These are phyloP conservation scores for Zaprionus gabonicus DNA, from an alignment of 1,140 invertebrate species.

Conservation along the genomic window DNA sequence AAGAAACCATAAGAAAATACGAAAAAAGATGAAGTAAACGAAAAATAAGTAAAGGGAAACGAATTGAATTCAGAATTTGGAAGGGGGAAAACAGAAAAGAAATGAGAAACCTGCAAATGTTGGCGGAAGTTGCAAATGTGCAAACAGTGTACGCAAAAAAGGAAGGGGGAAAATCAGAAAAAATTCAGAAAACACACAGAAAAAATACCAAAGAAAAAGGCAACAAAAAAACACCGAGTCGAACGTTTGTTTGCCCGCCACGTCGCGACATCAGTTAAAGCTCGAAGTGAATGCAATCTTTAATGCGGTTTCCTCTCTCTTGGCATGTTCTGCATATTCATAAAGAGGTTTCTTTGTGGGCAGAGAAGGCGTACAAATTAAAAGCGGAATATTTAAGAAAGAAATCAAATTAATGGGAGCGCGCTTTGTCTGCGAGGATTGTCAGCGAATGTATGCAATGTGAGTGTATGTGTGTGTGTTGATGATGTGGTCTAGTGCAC, in stretches of 20 bases:
- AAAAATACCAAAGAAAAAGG: slow-evolving; percentile 9
- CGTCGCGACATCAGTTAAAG: slow-evolving; percentile 56
- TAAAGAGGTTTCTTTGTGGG: slow-evolving; percentile 17
- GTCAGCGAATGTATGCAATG: slow-evolving; percentile 24
- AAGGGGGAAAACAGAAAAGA: not conserved
- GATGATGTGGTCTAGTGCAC: slow-evolving; percentile 66
- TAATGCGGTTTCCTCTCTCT: slow-evolving; percentile 2
- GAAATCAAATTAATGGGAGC: slow-evolving; percentile 56
- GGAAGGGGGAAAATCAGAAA: not conserved
- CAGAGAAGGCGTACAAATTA: slow-evolving; percentile 14
- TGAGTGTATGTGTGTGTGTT: slow-evolving; percentile 35
- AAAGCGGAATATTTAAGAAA: slow-evolving; percentile 34
- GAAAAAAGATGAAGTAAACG: slow-evolving; percentile 1
- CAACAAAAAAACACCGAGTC: slow-evolving; percentile 4
- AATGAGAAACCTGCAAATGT: slow-evolving; percentile 42
- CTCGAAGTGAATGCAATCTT: slow-evolving; percentile 19
- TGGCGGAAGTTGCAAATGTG: slow-evolving; percentile 47
- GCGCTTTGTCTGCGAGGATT: slow-evolving; percentile 30
- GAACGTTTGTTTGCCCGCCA: slow-evolving; percentile 51
- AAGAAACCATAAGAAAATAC: slow-evolving; percentile 32
- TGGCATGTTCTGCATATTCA: slow-evolving; percentile 23
- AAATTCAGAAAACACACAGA: not conserved
- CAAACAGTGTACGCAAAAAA: slow-evolving; percentile 10
- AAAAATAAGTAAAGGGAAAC: not conserved
- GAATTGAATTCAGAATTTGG: not conserved